Evolutionary conservation across 2,797 vertebrate species (phyloP).

Genomic region (Onychomys torridus): DNA sequence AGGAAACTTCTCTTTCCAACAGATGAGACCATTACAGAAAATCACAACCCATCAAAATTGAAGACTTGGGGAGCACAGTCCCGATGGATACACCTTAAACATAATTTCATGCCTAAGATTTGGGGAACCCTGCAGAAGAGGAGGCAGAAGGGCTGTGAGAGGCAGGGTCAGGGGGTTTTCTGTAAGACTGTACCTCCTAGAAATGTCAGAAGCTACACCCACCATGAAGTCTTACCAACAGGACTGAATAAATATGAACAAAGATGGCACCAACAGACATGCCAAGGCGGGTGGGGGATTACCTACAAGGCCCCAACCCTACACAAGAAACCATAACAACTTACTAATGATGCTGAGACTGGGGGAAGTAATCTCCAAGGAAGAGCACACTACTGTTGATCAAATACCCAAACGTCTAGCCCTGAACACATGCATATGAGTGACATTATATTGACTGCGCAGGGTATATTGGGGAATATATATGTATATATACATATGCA

Average conservation of each 20-base stretch:
- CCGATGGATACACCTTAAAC: neutral
- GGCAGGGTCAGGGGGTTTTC: neutral
- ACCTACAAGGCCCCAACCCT: neutral
- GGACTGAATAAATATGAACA: neutral
- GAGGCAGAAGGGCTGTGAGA: neutral
- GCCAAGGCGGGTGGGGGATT: neutral
- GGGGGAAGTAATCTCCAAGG: neutral
- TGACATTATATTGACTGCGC: neutral
- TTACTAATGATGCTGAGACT: neutral
- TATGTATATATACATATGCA: neutral
- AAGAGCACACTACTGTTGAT: neutral
- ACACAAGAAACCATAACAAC: neutral
- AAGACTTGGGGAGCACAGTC: neutral
- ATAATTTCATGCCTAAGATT: too few species aligned
- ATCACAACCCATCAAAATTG: neutral
- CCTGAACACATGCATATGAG: neutral
- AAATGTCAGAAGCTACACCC: neutral
- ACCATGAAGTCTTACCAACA: neutral
- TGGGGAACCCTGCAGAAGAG: neutral
- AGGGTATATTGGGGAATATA: neutral
- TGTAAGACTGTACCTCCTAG: neutral
- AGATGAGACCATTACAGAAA: neutral
- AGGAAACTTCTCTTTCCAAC: neutral
- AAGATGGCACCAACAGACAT: neutral
- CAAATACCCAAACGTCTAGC: neutral